Conservation (phyloP, 2,797 vertebrate genomes). For the Dendrocincla tyrannina region DNA sequence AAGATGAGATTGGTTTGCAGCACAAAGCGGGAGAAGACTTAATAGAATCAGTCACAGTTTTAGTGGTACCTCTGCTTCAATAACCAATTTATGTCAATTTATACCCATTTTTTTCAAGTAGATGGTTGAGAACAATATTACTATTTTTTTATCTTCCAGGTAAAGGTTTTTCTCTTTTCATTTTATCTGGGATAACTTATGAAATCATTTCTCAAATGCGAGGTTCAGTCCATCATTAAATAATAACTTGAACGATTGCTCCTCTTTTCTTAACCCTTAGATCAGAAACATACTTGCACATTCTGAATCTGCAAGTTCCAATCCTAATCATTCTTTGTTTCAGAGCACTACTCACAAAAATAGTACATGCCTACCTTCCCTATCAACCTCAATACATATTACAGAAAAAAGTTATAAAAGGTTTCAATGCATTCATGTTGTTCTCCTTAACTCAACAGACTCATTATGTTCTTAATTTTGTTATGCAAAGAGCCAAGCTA, state of each 20-base stretch:
- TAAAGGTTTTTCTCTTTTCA: background rate
- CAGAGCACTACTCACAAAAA: background rate
- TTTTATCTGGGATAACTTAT: background rate
- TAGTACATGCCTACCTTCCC: background rate
- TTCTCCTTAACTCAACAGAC: background rate
- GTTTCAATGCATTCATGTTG: background rate
- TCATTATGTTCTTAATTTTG: background rate
- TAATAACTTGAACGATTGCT: background rate
- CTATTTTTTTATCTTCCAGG: background rate
- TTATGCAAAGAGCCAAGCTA: background rate
- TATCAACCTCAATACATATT: background rate
- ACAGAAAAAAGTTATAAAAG: background rate
- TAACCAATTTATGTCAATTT: background rate
- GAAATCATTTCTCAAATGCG: background rate
- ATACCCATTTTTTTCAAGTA: background rate
- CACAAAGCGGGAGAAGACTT: background rate
- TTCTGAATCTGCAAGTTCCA: background rate
- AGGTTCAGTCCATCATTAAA: conserved; percentile 4
- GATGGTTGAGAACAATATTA: background rate
- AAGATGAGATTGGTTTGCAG: background rate
- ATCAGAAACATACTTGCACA: background rate
- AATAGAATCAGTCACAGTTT: background rate
- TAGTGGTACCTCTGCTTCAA: background rate
- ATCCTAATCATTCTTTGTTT: background rate
- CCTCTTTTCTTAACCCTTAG: background rate